These are phyloP conservation scores for Octomys mimax DNA, from an alignment of 2,797 vertebrate species.

Conservation along the genomic window DNA sequence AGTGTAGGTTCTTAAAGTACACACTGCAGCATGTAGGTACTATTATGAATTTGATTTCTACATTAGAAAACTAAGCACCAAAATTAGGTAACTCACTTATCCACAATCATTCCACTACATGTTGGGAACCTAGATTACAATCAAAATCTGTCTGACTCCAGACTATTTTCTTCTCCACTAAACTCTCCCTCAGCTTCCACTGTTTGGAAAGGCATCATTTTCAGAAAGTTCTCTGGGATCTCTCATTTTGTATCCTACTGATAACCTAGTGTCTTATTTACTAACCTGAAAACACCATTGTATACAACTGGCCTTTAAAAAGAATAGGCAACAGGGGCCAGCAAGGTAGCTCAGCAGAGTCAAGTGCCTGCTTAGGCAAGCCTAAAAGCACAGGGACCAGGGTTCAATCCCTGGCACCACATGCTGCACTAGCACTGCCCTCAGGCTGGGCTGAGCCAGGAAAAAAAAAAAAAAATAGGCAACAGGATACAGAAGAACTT, in stretches of 20 bases:
- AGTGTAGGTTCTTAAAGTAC: slow-evolving; percentile 38
- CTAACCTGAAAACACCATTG: neutral
- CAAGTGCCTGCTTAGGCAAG: too few relatives aligned
- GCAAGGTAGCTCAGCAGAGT: too few relatives aligned
- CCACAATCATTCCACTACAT: neutral
- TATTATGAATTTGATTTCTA: slow-evolving; percentile 22
- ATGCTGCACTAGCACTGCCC: too few relatives aligned
- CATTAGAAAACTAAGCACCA: slow-evolving; percentile 31
- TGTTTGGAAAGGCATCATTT: neutral
- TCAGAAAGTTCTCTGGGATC: slow-evolving; percentile 15
- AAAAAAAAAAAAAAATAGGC: too few relatives aligned
- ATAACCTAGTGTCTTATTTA: neutral
- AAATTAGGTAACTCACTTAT: slow-evolving; percentile 2
- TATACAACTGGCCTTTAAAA: neutral
- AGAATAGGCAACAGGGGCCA: neutral
- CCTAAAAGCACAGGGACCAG: too few relatives aligned
- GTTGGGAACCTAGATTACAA: neutral
- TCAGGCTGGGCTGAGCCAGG: too few relatives aligned
- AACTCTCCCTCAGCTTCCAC: neutral
- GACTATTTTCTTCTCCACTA: neutral
- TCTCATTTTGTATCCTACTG: neutral
- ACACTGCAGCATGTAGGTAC: neutral
- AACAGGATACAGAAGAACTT: neutral
- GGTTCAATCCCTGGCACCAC: too few relatives aligned
- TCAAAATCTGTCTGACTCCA: slow-evolving; percentile 23